Percentiles rank a stretch among this genome's conserved stretches.
These are phyloP conservation scores for Heliconius erato DNA, from an alignment of 2,888 invertebrate genomes.

Conservation along the genomic window DNA sequence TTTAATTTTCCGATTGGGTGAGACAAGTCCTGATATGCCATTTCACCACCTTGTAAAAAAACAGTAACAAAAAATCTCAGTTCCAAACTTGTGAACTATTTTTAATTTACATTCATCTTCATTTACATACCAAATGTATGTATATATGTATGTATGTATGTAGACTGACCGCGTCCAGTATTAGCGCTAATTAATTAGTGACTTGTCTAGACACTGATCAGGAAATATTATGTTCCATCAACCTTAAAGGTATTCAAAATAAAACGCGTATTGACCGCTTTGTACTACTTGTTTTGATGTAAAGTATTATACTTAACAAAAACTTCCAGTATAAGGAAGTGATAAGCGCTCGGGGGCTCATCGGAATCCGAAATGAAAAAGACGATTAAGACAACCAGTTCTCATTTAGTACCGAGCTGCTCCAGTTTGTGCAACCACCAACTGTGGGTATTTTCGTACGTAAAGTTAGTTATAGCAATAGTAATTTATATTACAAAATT, in stretches of 20 bases:
- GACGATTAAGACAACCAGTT: slow-evolving; percentile 45
- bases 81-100: background rate
- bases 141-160: background rate
- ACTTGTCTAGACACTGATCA: slow-evolving; percentile 33
- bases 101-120: slow-evolving; percentile 2
- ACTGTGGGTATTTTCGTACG: background rate
- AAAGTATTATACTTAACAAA: slow-evolving; percentile 23
- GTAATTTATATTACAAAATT: too few relatives aligned
- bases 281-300: slow-evolving; percentile 19
- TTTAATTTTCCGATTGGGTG: too few relatives aligned
- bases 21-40: background rate
- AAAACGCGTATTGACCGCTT: slow-evolving; percentile 31
- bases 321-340: slow-evolving; percentile 49
- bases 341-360: slow-evolving; percentile 45
- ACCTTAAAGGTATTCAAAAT: slow-evolving; percentile 38
- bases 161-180: background rate
- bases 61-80: background rate
- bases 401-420: slow-evolving; percentile 34
- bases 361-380: slow-evolving; percentile 48
- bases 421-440: slow-evolving; percentile 38
- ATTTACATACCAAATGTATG: background rate
- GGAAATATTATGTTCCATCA: slow-evolving; percentile 37
- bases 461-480: background rate
- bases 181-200: slow-evolving; percentile 19
- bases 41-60: background rate